Evolutionary conservation across 2,113 vertebrate species (phyloP).

Genomic region (Chaetodon auriga): DNA sequence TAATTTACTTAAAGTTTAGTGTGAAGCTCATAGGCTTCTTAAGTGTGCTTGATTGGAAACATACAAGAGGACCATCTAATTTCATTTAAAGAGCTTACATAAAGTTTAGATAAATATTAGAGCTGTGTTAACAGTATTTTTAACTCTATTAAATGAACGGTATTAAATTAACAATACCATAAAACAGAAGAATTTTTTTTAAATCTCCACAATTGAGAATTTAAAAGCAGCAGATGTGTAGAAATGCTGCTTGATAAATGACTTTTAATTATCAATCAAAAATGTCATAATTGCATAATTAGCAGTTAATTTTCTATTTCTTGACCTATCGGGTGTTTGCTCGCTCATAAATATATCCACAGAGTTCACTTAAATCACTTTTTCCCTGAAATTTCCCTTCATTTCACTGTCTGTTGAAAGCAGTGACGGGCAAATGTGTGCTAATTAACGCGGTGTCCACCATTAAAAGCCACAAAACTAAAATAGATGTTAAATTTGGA

Average conservation of each 20-base stretch:
- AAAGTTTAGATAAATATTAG: neutral
- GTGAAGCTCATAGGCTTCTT: neutral
- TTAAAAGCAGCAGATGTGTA: no score
- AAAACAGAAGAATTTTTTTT: no score
- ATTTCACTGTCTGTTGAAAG: constrained; percentile 44
- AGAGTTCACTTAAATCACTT: neutral
- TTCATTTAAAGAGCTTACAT: neutral
- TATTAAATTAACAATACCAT: no score
- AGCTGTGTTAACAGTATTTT: neutral
- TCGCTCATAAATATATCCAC: neutral
- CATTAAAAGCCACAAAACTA: constrained; percentile 8
- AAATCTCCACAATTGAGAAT: no score
- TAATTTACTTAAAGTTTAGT: neutral
- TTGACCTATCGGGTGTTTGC: no score
- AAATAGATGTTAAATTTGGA: constrained; percentile 21
- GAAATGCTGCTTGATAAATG: no score
- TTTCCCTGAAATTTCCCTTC: constrained; percentile 5
- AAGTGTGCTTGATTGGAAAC: neutral
- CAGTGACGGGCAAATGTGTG: constrained; percentile 27
- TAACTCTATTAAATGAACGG: no score
- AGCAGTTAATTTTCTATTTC: neutral
- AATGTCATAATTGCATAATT: no score
- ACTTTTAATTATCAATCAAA: no score
- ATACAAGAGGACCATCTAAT: neutral
- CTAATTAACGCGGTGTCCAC: neutral